Evolutionary conservation across 2,888 invertebrate genomes (phyloP).

Genomic region (Epistrophe eligans): DNA sequence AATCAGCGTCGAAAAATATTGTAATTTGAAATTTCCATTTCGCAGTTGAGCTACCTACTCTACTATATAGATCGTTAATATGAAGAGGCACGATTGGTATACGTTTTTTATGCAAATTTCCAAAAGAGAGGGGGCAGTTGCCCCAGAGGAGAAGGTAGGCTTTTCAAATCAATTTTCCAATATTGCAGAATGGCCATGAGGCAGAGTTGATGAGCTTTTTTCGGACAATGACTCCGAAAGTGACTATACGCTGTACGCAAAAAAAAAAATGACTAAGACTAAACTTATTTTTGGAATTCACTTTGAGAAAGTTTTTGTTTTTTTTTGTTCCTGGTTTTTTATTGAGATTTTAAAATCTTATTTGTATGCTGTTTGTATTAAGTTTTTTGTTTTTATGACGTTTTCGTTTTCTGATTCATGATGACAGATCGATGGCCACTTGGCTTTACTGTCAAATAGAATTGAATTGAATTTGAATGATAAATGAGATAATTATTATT

Average conservation of each 20-base stretch:
- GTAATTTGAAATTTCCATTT: slow-evolving; percentile 9
- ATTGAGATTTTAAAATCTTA: background rate
- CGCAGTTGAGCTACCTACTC: background rate
- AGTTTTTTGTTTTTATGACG: background rate
- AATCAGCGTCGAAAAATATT: slow-evolving; percentile 1
- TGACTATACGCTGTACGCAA: background rate
- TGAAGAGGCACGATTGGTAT: slow-evolving; percentile 1
- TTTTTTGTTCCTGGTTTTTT: background rate
- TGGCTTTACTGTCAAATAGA: background rate
- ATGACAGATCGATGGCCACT: slow-evolving; percentile 2
- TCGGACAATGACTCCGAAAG: slow-evolving; percentile 1
- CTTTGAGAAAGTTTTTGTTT: background rate
- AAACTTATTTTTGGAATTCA: slow-evolving; percentile 1
- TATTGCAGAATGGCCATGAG: slow-evolving; percentile 3
- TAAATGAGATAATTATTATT: background rate
- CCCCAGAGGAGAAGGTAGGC: background rate
- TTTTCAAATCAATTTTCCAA: slow-evolving; percentile 23
- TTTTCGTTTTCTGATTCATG: background rate
- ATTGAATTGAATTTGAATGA: background rate
- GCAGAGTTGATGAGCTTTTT: slow-evolving; percentile 6
- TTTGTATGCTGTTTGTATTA: background rate
- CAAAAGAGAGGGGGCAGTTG: too few species aligned
- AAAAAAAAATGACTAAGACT: background rate
- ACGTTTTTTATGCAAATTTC: slow-evolving; percentile 3
- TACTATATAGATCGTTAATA: background rate